Base-by-base conservation (phyloP, 2,888 invertebrate species). In the Luperina testacea region DNA sequence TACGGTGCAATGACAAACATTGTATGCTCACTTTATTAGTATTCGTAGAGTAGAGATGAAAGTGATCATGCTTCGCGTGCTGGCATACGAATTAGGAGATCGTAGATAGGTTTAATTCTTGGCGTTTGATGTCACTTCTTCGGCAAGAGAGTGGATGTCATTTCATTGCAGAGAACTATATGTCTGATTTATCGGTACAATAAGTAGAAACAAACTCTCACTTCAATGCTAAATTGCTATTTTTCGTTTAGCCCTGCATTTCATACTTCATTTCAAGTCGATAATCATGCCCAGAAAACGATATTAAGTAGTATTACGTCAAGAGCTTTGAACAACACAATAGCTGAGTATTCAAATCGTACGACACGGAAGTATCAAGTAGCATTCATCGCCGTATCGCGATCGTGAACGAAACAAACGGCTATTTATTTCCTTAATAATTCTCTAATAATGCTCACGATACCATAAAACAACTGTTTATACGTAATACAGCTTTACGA, bases 401-500 rank as follows among this genome's bases (percentile, higher is more conserved):
- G 45, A 70, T 73, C 79, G 76, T 75, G 83, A 76, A 45, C 59
- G 67, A 77, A 83, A 72, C 53, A 24, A 48, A 45, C 13, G 15
- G 42, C 53, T 63, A 67, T 77, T 57, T 83, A 86, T 72, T 86
- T 85, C 86, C 72, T 86, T 71, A 76, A 84, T 84, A 86, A 78
- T 85, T 86, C 65, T 83, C 51, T 72, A 77, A 76, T 86, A 84
- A 76, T 63, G 64, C 68, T 72, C 86, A 85, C 75, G 75, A 77
- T 64, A 67, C 77, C 65, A 82, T 85, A 85, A 82, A 83, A 83
- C 78, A 80, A 72, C 65, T 65, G 84, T 76, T 74, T 68, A 73
- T 68, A 68, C 63, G 71, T 7, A 77, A 68, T 68, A 74, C 64
- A 59, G 68, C n/a, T 83, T 83, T 74, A 83, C 68, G 80, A 64